Evolutionary conservation across 2,888 invertebrate species (phyloP), one percentile per base, ranked within the genome.

Genomic region (Acleris cristana): DNA sequence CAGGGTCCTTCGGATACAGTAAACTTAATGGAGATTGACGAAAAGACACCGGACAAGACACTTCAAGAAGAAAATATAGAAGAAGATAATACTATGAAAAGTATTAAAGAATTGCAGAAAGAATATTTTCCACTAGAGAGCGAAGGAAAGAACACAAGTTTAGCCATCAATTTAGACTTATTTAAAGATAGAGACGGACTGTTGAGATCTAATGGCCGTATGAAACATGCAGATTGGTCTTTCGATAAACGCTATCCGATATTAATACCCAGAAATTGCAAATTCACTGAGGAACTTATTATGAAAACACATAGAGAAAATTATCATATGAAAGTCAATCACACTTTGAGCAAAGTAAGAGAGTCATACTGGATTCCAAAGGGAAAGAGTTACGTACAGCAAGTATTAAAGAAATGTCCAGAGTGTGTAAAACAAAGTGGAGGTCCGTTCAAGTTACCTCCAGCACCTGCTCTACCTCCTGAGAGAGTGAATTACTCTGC

Each of bases 261-360:
- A 48, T 18, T 48, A n/a, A 16, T 48, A 48, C 48, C 48, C 6
- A 48, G 18, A 48, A 2, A 48, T n/a, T 48, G 48, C 48, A n/a
- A 48, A 1, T 48, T 44, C 14, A 48, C 48, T n/a, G 14, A 48
- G 6, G 16, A 16, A 14, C 48, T 48, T 16, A 7, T 51, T 6
- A 51, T 21, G 51, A 21, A 51, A 51, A 51, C 51, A 6, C 51
- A 51, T n/a, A 21, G 21, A 21, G 8, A 51, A 51, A 51, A 51
- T 21, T 51, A 51, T 51, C 51, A 51, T 12, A 21, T 51, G 21
- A 21, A 21, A 21, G 51, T 19, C 12, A 48, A 51, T n/a, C n/a
- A 51, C 51, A 51, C 51, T 1, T 51, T 51, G 51, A 51, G 51
- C 21, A 51, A 23, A 23, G 23, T 23, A 3, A 23, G 23, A 23